A percentile compares a stretch with the other conserved stretches of the same genome.
phyloP scores from a whole-genome alignment of 2,113 vertebrate genomes.

The Regulus satrapa region DNA sequence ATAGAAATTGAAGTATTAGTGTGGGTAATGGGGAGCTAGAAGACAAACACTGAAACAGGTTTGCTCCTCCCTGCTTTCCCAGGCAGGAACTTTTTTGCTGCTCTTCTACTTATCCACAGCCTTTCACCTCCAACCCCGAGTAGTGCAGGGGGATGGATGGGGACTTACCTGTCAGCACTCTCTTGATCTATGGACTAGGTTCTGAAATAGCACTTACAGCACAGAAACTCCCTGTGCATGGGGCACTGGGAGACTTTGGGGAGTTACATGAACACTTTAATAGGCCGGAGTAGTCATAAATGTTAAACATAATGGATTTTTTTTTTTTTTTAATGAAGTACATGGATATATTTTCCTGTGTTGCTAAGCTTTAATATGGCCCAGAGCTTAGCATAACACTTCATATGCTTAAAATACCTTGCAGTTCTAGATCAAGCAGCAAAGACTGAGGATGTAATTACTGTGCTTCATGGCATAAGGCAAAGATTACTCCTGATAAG shows the following conservation, averaged over 20 bases:
- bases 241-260: background rate
- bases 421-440: background rate
- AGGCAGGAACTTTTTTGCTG: background rate
- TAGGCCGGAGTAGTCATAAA: background rate
- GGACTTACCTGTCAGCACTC: background rate
- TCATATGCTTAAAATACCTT: background rate
- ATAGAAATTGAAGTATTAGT: background rate
- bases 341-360: background rate
- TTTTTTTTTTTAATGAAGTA: no score
- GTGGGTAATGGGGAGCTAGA: background rate
- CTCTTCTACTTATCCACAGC: accelerated
- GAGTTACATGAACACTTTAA: background rate
- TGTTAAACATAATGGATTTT: background rate
- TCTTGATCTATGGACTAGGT: background rate
- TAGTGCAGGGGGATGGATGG: accelerated
- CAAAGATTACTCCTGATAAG: background rate
- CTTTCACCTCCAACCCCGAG: accelerated
- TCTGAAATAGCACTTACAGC: background rate
- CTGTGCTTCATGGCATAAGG: background rate
- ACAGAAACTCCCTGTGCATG: background rate
- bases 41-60: background rate
- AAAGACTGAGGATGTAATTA: background rate
- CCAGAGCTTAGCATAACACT: background rate
- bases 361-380: background rate
- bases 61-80: background rate